Evolutionary conservation across 2,888 invertebrate species (phyloP).

Genomic region (Eupithecia tripunctaria): DNA sequence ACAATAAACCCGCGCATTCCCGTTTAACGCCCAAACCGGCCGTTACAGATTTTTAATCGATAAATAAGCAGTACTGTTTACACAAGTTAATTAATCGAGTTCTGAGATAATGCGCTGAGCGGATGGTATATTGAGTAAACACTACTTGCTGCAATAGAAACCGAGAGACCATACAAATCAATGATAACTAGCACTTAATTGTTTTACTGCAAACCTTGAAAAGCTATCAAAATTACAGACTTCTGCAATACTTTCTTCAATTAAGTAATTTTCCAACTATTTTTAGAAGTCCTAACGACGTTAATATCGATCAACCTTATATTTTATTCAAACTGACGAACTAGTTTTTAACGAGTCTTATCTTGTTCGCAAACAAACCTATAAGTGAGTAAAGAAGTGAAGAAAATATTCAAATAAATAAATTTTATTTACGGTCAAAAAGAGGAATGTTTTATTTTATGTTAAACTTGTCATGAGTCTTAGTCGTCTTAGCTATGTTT

Average conservation of each 20-base stretch:
- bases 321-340: neutral
- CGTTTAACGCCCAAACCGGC: conserved; percentile 50
- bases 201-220: neutral
- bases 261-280: neutral
- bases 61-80: conserved; percentile 49
- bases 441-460: too few species aligned
- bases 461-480: too few species aligned
- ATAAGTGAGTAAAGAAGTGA: too few species aligned
- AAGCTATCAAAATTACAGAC: neutral
- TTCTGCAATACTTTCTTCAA: neutral
- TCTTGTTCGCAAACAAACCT: neutral
- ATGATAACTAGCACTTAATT: neutral
- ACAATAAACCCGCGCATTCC: conserved; percentile 59
- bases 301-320: neutral
- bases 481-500: neutral
- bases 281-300: neutral
- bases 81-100: conserved; percentile 46
- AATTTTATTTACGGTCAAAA: neutral
- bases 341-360: neutral
- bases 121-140: conserved; percentile 31
- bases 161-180: neutral
- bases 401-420: neutral
- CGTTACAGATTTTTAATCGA: conserved; percentile 52
- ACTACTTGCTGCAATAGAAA: neutral
- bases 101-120: conserved; percentile 41